phyloP scores from a whole-genome alignment of 1,140 invertebrate species.

The Drosophila rhopaloa region DNA sequence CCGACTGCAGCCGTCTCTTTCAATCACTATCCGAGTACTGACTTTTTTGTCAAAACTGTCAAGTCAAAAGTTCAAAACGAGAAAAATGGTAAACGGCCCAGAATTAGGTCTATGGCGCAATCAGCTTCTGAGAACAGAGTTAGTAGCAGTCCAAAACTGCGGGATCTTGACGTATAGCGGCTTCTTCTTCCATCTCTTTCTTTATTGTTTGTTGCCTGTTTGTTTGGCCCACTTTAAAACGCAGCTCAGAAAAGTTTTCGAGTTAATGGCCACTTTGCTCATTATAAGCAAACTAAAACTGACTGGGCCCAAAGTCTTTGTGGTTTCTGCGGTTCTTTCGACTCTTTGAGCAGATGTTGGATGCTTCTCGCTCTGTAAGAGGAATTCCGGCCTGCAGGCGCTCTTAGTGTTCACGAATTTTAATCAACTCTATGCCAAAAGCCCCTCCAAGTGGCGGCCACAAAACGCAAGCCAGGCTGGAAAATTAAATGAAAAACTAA shows the following conservation, averaged over 20 bases:
- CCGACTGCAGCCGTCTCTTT: background rate
- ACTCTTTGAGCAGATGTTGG: conserved; percentile 25
- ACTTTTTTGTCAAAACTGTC: conserved; percentile 65
- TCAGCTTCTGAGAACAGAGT: conserved; percentile 65
- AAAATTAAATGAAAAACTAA: conserved; percentile 21
- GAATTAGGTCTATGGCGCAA: conserved; percentile 70
- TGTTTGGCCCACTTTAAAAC: conserved; percentile 53
- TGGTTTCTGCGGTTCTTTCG: conserved; percentile 59
- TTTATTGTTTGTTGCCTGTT: conserved; percentile 6
- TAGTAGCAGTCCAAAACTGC: conserved; percentile 41
- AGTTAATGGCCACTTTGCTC: conserved; percentile 76
- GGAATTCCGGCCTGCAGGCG: conserved; percentile 38
- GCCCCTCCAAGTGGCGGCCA: conserved; percentile 46
- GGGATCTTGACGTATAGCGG: conserved; percentile 53
- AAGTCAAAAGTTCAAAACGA: conserved; percentile 70
- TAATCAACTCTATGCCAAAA: conserved; percentile 65
- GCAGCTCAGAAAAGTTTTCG: conserved; percentile 66
- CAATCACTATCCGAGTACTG: background rate
- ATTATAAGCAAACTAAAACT: conserved; percentile 77
- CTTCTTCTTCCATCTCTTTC: conserved; percentile 14
- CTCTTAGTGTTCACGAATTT: conserved; percentile 65
- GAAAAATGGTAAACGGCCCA: conserved; percentile 53
- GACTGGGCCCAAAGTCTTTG: conserved; percentile 69
- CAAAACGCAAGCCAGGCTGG: conserved; percentile 14
- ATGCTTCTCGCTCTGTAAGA: conserved; percentile 8